phyloP scores from a whole-genome alignment of 2,888 invertebrate species.

The Pseudococcus longispinus region DNA sequence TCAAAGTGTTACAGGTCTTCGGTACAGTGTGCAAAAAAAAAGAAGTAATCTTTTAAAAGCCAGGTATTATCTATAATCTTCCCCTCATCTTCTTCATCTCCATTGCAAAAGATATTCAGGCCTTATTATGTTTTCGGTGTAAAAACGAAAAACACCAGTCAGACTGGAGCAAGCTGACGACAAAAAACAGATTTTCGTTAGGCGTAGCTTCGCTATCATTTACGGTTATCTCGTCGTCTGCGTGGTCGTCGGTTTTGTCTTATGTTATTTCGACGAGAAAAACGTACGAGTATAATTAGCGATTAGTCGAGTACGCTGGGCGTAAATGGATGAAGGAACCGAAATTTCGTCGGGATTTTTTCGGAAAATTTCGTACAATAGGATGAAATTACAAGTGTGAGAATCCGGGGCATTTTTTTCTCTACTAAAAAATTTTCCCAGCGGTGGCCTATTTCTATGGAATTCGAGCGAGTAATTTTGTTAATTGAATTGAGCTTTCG shows the following conservation, averaged over 20 bases:
- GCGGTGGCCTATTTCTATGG: neutral
- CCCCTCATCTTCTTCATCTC: neutral
- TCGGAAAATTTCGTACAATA: neutral
- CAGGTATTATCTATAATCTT: conserved; percentile 31
- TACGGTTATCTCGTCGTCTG: conserved; percentile 12
- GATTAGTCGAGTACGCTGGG: neutral
- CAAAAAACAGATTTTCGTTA: conserved; percentile 32
- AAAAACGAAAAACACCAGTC: neutral
- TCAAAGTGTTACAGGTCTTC: neutral
- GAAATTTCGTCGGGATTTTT: neutral
- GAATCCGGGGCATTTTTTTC: neutral
- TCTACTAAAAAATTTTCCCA: neutral
- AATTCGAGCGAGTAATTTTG: neutral
- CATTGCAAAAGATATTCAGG: neutral
- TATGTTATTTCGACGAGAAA: neutral
- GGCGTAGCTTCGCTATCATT: neutral
- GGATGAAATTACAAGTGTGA: neutral
- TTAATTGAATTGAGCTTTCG: neutral
- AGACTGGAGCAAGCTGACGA: neutral
- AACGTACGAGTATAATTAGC: neutral
- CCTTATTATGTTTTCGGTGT: conserved; percentile 16
- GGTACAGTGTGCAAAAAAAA: neutral
- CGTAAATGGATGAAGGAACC: neutral
- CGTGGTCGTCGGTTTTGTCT: neutral
- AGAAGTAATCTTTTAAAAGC: conserved; percentile 30